Evolutionary conservation across 2,888 invertebrate genomes (phyloP), one percentile per base, ranked within the genome.

Genomic region (Alitta virens): DNA sequence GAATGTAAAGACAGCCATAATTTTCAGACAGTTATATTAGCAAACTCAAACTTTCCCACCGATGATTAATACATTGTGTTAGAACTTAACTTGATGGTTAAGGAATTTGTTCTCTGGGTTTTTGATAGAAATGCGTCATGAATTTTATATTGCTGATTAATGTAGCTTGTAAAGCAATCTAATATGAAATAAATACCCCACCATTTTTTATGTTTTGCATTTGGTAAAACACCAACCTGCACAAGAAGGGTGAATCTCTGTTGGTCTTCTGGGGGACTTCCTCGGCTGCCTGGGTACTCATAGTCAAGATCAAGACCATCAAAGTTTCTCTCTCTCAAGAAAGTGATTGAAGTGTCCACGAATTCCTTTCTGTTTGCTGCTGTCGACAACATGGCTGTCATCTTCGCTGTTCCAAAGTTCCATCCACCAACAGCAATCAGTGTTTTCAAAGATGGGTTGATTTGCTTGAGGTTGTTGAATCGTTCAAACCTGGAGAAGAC

Each of bases 401-500:
- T 78, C 5, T 74, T 86, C 25, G 88, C 88, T 0, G 89, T 87
- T 0, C 93, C 94, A 80, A 95, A 94, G 0, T 92, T 93, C 95
- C 95, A 96, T 0, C 96, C 96, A n/a, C 96, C 96, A 59, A 96
- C 80, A 1, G 92, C 92, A 33, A 96, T 84, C 2, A 91, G 85
- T 0, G 91, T 88, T 76, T 94, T 95, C 42, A 92, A 85, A 0
- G 91, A 91, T 0, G 79, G 77, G 56, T 80, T 73, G 72, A 89
- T 87, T 42, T 86, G 80, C 71, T 87, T 88, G 46, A 88, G 85
- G 18, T 86, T 87, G 0, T 87, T 86, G 18, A 91, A 87, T 76
- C 92, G 89, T 74, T 91, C 91, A 80, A 93, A 94, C 75, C 77
- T 77, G 25, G 33, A 55, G 5, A n/a, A n/a, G n/a, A n/a, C n/a